Base-by-base conservation (phyloP, 2,888 invertebrate genomes). In the Cryptocephalus moraei region DNA sequence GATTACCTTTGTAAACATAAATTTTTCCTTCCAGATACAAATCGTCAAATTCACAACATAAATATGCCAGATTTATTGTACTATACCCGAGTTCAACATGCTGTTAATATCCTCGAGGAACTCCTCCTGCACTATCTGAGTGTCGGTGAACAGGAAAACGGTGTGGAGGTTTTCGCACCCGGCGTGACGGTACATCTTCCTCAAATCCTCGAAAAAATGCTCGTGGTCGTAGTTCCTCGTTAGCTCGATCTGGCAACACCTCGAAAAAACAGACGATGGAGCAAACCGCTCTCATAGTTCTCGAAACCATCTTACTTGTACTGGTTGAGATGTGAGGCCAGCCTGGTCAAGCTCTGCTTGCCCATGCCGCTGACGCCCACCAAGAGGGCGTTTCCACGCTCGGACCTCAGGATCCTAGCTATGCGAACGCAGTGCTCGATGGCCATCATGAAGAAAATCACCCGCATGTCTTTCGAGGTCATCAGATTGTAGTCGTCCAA, bases 51-150 rank as follows among this genome's bases (percentile, higher is more conserved):
- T 22, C 2, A 22, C 22, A 22, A 22, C 22, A 22, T 22, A 22
- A 22, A 2, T 6, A 22, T 4, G 22, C 2, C 6, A 22, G 22
- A 22, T 6, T 22, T 22, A 6, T 22, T 22, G 2, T 22, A 6
- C 22, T 22, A 22, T 62, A 77, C 88, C 92, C 9, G 92, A 91
- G 69, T 92, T 93, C 1, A 93, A 74, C 64, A 92, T 86, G 62
- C 92, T 92, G 65, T 92, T 93, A 43, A 93, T 86, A 60, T 93
- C 92, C 66, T 93, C 92, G 1, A 93, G 72, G 66, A 93, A 93
- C 64, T 89, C 91, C 64, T 93, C 92, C 49, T 85, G 81, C 0
- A 90, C 84, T 57, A 93, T 91, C 73, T 92, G 91, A 1, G 89
- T 90, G 64, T 93, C 93, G 3, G 90, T 87, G 65, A 93, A 86